Conservation (phyloP, 2,797 vertebrate genomes). For the Hydrolagus colliei region DNA sequence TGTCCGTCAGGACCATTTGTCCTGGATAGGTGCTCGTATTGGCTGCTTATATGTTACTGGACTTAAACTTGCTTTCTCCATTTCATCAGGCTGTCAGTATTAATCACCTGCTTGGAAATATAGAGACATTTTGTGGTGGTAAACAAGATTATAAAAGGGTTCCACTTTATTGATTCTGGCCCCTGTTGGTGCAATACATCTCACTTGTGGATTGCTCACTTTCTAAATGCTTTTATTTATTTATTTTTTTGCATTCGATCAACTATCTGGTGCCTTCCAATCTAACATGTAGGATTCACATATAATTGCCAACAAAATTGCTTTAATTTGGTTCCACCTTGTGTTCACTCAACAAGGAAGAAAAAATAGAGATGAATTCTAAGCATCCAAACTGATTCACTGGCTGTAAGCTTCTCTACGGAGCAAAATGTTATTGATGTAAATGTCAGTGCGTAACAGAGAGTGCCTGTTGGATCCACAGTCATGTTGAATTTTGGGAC, state of each 20-base stretch:
- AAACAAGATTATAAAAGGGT: not conserved
- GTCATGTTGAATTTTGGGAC: no score
- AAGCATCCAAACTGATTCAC: no score
- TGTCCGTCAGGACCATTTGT: no score
- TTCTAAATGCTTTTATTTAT: not conserved
- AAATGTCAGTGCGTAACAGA: no score
- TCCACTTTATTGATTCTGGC: not conserved
- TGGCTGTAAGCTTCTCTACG: no score
- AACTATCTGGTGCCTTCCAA: not conserved
- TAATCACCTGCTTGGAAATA: not conserved
- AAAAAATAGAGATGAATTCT: no score
- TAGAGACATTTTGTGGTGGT: not conserved
- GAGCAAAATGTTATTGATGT: no score
- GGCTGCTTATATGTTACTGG: not conserved
- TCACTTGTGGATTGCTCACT: not conserved
- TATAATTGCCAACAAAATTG: no score
- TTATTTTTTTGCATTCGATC: not conserved
- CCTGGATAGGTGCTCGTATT: no score
- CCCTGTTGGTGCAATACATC: not conserved
- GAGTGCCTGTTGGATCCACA: no score
- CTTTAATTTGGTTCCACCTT: no score
- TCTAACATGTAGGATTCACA: not conserved
- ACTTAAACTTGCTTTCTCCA: not conserved
- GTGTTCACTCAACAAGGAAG: no score
- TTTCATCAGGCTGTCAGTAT: not conserved